Base-by-base conservation (phyloP, 1,140 invertebrate genomes). In the Vollenhovia emeryi region DNA sequence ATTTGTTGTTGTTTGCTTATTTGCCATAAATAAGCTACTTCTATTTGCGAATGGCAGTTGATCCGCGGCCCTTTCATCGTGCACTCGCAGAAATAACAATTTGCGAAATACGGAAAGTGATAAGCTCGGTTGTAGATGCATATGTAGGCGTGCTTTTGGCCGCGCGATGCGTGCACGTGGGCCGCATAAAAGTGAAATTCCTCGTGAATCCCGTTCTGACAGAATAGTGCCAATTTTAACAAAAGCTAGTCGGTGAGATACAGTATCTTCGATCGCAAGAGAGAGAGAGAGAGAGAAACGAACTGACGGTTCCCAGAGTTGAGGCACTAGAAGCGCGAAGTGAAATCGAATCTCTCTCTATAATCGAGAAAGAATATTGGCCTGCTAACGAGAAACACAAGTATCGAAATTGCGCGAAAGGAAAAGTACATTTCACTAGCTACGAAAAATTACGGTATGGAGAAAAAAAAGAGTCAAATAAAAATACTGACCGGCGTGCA, bases 191-290 rank as follows among this genome's bases (percentile, higher is more conserved):
- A 71, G 66, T n/a, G 50, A 82, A 18, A 45, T 82, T 82, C 7
- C 36, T 71, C 78, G 66, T 30, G 50, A 33, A 43, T 9, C 43
- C 36, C 2, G 3, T 27, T 33, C 18, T 27, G n/a, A 71, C 40
- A 80, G 78, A 82, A 82, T 82, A 40, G 50, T 18, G 43, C 50
- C 78, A 82, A 82, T 82, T 82, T 59, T 52, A 33, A 82, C 66
- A 73, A 82, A 55, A 82, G 50, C 78, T 9, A 48, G 24, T 7
- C 64, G 18, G 24, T 36, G 50, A 57, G 55, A 71, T 73, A 45
- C 69, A 43, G 43, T 80, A 80, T 71, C 27, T 33, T 73, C 64
- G 36, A 57, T 1, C 18, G 24, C 30, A 55, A 24, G 3, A n/a
- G n/a, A n/a, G 33, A 5, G 6, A 36, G 0, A 45, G 21, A 43